Evolutionary conservation across 2,113 vertebrate species (phyloP), one percentile per base, ranked within the genome.

Genomic region (Hypomesus transpacificus): DNA sequence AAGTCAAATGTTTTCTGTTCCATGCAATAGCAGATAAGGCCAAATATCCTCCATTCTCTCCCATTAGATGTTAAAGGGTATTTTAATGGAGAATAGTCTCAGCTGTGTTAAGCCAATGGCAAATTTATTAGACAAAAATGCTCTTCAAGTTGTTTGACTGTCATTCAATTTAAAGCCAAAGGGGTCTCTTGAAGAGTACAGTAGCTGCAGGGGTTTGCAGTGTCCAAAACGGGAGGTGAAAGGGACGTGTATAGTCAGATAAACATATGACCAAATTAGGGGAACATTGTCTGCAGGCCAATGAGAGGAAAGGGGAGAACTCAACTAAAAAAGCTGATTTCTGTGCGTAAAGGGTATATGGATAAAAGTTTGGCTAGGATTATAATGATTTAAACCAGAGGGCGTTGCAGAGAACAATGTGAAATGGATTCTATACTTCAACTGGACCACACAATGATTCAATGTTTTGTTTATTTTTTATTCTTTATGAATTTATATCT

Each of bases 1-100:
- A 94, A 93, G 89, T 92, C 92, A 93, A 93, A 93, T 93, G 93
- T 94, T 95, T 92, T 95, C 92, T 94, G 93, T 95, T 95, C 91
- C 94, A 96, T 95, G 94, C 95, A 97, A 97, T 96, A 96, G 94
- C 92, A 93, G 92, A 93, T 89, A 89, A 95, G 96, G 95, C 95
- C 96, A 96, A 98, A 98, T 95, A 95, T 94, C 93, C 93, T 94
- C 92, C 92, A 21, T 78, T 92, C 89, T 94, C 93, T 94, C 91
- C 93, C 89, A 88, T 89, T 84, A 89, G 91, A 91, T 90, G 89
- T 75, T 82, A 91, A 89, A 89, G 83, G 91, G 89, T 89, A 90
- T 91, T 90, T 89, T 91, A 88, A 66, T 56, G 65, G 65, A 90
- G 88, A 89, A 89, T 85, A 90, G 83, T 80, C 70, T 69, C 78